Base-by-base conservation (phyloP, 2,113 vertebrate species). In the Elaphurus davidianus region DNA sequence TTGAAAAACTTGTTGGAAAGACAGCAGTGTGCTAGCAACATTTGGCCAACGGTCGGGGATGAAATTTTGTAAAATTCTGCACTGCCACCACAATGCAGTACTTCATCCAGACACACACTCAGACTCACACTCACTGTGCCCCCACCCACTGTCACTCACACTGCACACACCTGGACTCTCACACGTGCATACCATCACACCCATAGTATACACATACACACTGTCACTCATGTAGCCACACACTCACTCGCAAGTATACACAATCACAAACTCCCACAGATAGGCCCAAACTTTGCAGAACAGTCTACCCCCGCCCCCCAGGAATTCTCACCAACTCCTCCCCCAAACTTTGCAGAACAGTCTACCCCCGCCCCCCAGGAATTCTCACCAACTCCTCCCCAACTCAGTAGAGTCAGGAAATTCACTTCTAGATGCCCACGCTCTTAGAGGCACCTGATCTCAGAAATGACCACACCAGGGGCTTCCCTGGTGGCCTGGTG, bases 181-280 rank as follows among this genome's bases (percentile, higher is more conserved):
- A 21, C 12, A 23, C 13, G 14, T 19, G 19, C 40, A 2, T 11
- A 7, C n/a, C 12, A 1, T 50, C 90, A 74, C 40, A 3, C 21
- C 14, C 17, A 15, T 12, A 0, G 25, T 23, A 6, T 7, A 23
- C 14, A 55, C 52, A n/a, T 15, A 25, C 0, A 1, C 1, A 23
- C 1, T 25, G 79, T 83, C 47, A 54, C 45, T 54, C 47, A 5
- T 2, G n/a, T 16, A 27, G 23, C 54, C 57, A 33, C 7, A 52
- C 21, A 27, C 43, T 67, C 45, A 78, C 17, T 28, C 15, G 1
- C 71, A 33, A 13, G 5, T 4, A 23, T 5, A 33, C 71, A 71
- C 47, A 30, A 50, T 45, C 17, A 2, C 36, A 28, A 8, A 36
- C 45, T 52, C 45, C 14, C 50, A 36, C 76, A 43, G 17, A 36